A percentile compares a stretch with the other conserved stretches of the same genome.
phyloP scores from a whole-genome alignment of 1,140 invertebrate species.

The Ceratina calcarata region DNA sequence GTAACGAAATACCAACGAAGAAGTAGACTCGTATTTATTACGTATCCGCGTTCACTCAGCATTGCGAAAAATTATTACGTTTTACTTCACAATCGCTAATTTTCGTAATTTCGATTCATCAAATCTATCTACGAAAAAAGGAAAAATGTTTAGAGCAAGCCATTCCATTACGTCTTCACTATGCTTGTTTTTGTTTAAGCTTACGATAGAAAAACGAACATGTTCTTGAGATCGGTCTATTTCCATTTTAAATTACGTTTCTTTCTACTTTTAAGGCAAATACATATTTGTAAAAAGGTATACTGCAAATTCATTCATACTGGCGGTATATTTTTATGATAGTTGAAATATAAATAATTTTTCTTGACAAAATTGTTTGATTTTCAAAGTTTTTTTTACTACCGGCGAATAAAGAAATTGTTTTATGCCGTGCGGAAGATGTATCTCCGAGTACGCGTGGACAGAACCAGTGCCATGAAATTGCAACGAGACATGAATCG shows the following conservation, averaged over 20 bases:
- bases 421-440: not conserved
- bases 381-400: constrained; percentile 20
- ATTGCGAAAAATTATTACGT: constrained; percentile 23
- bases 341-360: constrained; percentile 32
- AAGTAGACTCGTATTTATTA: constrained; percentile 17
- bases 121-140: constrained; percentile 8
- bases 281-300: constrained; percentile 26
- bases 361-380: constrained; percentile 14
- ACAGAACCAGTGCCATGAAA: constrained; percentile 45
- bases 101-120: not conserved
- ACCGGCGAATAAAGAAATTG: constrained; percentile 20
- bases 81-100: not conserved
- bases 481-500: not conserved
- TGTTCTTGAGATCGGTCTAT: constrained; percentile 10
- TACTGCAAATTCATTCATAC: constrained; percentile 9
- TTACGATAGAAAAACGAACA: constrained; percentile 1
- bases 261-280: constrained; percentile 27
- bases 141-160: constrained; percentile 39
- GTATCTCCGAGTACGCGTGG: constrained; percentile 2
- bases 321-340: constrained; percentile 38
- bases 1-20: constrained; percentile 19
- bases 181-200: constrained; percentile 29
- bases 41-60: not conserved
- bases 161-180: constrained; percentile 46
- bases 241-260: constrained; percentile 23